These are phyloP conservation scores for Salvelinus alpinus DNA, from an alignment of 2,113 vertebrate species.

Conservation along the genomic window DNA sequence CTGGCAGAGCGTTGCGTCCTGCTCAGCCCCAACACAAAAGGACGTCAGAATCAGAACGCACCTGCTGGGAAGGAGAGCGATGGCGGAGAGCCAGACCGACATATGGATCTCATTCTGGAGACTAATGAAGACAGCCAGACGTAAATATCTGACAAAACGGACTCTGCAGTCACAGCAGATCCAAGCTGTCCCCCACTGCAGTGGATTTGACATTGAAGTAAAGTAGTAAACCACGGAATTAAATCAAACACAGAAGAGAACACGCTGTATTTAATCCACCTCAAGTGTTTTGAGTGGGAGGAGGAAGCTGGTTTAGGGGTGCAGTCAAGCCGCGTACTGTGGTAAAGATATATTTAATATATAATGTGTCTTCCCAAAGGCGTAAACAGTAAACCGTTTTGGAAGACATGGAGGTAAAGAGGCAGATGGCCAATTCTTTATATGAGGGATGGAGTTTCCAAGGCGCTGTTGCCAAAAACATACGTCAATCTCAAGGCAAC, in stretches of 20 bases:
- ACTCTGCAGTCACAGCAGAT: background rate
- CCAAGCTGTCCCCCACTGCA: slow-evolving; percentile 19
- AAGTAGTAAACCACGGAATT: slow-evolving; percentile 8
- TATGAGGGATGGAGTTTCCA: slow-evolving; percentile 22
- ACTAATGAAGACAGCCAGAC: slow-evolving; percentile 69
- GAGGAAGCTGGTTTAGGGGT: slow-evolving; percentile 2
- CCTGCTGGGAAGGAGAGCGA: slow-evolving; percentile 63
- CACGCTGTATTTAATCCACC: background rate
- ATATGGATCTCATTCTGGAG: slow-evolving; percentile 63
- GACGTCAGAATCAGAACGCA: slow-evolving; percentile 41
- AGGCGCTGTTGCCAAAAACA: slow-evolving; percentile 43
- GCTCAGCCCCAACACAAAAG: slow-evolving; percentile 54
- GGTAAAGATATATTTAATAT: no score
- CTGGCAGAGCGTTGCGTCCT: slow-evolving; percentile 41
- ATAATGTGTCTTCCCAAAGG: slow-evolving; percentile 30
- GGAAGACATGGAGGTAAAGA: no score
- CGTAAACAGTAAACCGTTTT: slow-evolving; percentile 18
- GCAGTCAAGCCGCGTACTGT: slow-evolving; percentile 12
- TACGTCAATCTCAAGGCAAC: slow-evolving; percentile 9
- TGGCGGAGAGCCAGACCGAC: slow-evolving; percentile 62
- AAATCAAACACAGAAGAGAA: slow-evolving; percentile 36
- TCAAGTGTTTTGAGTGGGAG: background rate
- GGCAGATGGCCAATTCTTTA: no score
- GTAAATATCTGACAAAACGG: slow-evolving; percentile 62
- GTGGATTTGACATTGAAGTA: slow-evolving; percentile 34